Evolutionary conservation across 1,140 invertebrate species (phyloP), one percentile per base, ranked within the genome.

Genomic region (Halictus rubicundus): DNA sequence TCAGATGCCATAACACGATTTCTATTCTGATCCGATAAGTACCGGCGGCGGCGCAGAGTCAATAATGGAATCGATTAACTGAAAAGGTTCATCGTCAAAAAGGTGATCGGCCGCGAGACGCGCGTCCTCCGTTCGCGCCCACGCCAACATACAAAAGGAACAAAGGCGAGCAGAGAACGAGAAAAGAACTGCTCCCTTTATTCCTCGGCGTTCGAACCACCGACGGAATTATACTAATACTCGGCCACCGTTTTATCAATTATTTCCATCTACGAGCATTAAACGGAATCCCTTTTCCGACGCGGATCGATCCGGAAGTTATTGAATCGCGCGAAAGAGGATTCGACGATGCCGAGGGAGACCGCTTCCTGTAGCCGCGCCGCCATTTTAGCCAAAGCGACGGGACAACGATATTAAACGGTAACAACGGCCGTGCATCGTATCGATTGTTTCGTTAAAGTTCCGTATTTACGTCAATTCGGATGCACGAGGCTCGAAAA

Each of bases 51-150:
- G 76, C 81, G 76, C 81, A 9, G 72, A 79, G 60, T 32, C 68
- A 64, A 84, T 78, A 73, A 84, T 84, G 68, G 77, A 84, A 84
- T 80, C 78, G 69, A 76, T 49, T 80, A 74, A 74, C 46, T 72
- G 61, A 59, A n/a, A 46, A 70, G 70, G 82, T 78, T 84, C 71
- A 72, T 84, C 77, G 82, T 16, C 39, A 14, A 60, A 65, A 84
- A 64, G 54, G 57, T 78, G 66, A 80, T 84, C 76, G 32, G 21
- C 19, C 8, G n/a, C 42, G 16, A 21, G 12, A 5, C 23, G 7
- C 12, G 21, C n/a, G 23, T 70, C 12, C 9, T 7, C 8, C 37
- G 7, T 32, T 8, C 39, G 8, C 54, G 10, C 27, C 61, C 0
- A 23, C 49, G 3, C 0, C 39, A 21, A n/a, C 16, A 27, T 37